Conservation (phyloP, 2,797 vertebrate species). For the Trichosurus vulpecula region DNA sequence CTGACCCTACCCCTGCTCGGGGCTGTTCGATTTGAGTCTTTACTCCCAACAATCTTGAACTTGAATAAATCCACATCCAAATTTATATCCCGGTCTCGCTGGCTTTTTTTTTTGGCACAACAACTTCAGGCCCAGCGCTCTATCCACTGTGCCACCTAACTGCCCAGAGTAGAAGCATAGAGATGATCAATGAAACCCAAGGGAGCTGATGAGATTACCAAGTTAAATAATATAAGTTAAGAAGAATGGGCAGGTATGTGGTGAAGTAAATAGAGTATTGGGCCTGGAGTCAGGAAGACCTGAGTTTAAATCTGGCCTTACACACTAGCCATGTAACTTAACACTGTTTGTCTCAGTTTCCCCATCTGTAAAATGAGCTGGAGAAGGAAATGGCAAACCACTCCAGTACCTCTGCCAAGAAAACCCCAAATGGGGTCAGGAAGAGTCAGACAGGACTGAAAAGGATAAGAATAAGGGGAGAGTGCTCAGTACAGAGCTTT, state of each 20-base stretch:
- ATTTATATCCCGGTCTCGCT: no score
- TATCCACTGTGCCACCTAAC: neutral
- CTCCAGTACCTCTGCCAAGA: no score
- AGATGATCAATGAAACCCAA: no score
- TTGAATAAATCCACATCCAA: no score
- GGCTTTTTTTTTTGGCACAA: no score
- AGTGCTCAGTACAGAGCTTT: neutral
- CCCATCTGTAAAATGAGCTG: neutral
- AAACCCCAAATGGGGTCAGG: no score
- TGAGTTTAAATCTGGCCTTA: neutral
- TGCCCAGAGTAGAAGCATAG: neutral
- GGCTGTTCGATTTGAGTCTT: no score
- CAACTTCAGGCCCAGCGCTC: neutral
- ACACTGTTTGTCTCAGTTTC: neutral
- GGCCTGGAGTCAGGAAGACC: neutral
- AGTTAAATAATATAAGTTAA: no score
- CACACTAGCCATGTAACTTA: neutral
- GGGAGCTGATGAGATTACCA: no score
- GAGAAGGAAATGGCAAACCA: neutral
- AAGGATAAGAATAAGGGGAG: neutral
- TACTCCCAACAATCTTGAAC: no score
- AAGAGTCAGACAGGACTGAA: neutral
- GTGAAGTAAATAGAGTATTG: neutral
- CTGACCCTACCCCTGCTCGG: no score
- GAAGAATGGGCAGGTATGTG: no score